A percentile compares a stretch with the other conserved stretches of the same genome.
Conservation (phyloP, 2,113 vertebrate genomes). For the Tonatia bakeri region DNA sequence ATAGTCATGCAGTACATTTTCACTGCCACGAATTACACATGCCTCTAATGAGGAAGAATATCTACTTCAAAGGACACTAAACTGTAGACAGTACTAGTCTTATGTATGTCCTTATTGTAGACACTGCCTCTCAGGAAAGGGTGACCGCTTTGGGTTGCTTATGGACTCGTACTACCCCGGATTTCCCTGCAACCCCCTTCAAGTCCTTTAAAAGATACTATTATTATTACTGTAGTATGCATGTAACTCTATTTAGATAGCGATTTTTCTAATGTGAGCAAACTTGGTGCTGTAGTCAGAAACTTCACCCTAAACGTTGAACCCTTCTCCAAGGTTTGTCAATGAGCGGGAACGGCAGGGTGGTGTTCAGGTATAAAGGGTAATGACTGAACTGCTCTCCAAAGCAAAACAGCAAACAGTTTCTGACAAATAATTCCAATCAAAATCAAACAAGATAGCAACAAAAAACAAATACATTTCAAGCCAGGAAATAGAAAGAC, state of each 20-base stretch:
- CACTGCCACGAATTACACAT: background rate
- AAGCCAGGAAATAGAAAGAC: conserved; percentile 54
- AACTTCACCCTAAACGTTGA: background rate
- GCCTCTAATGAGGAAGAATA: background rate
- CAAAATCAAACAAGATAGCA: background rate
- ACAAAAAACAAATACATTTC: background rate
- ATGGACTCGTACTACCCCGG: background rate
- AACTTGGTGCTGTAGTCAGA: background rate
- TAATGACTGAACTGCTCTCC: conserved; percentile 25
- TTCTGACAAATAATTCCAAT: conserved; percentile 35
- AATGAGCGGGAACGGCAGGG: background rate
- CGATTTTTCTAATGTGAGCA: background rate
- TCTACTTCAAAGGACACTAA: background rate
- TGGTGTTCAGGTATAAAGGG: background rate
- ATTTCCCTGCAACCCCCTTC: background rate
- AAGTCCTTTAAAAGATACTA: background rate
- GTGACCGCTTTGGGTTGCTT: background rate
- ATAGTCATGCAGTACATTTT: background rate
- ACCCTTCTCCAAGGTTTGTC: background rate
- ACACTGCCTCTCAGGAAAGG: background rate
- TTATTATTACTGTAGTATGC: background rate
- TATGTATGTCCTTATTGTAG: background rate
- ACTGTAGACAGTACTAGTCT: background rate
- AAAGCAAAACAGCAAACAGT: conserved; percentile 44
- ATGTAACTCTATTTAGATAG: background rate